phyloP scores from a whole-genome alignment of 2,888 invertebrate species.

The Lithophane leautieri region DNA sequence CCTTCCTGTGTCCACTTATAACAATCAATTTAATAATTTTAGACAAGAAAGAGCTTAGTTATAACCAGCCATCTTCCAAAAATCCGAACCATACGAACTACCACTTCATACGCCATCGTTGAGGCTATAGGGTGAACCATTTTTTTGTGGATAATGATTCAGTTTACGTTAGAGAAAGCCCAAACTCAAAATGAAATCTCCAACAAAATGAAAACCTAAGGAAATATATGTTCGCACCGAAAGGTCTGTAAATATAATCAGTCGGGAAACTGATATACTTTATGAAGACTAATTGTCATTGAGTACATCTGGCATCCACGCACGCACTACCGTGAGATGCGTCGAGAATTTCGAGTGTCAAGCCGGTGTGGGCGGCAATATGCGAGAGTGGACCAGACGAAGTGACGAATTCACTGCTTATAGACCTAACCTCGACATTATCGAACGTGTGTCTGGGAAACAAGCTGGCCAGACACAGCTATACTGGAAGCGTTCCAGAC shows the following conservation, averaged over 20 bases:
- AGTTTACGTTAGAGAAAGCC: not conserved
- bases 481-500: slow-evolving; percentile 1
- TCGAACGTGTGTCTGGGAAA: slow-evolving; percentile 11
- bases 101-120: not conserved
- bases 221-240: not conserved
- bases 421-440: slow-evolving; percentile 31
- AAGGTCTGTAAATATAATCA: slow-evolving; percentile 13
- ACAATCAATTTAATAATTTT: too few species aligned
- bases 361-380: slow-evolving; percentile 41
- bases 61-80: not conserved
- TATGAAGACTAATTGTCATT: slow-evolving; percentile 28
- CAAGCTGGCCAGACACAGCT: not conserved
- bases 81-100: not conserved
- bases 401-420: slow-evolving; percentile 37
- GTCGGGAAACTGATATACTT: slow-evolving; percentile 20
- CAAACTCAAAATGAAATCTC: not conserved
- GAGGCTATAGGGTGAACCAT: not conserved
- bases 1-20: too few species aligned
- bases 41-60: not conserved
- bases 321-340: slow-evolving; percentile 49
- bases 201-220: not conserved
- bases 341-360: slow-evolving; percentile 42
- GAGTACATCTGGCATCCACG: slow-evolving; percentile 49
- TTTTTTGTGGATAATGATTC: not conserved
- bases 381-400: slow-evolving; percentile 28